Evolutionary conservation across 2,113 vertebrate species (phyloP), one percentile per base, ranked within the genome.

Genomic region (Cyphomyrus plagiostoma): DNA sequence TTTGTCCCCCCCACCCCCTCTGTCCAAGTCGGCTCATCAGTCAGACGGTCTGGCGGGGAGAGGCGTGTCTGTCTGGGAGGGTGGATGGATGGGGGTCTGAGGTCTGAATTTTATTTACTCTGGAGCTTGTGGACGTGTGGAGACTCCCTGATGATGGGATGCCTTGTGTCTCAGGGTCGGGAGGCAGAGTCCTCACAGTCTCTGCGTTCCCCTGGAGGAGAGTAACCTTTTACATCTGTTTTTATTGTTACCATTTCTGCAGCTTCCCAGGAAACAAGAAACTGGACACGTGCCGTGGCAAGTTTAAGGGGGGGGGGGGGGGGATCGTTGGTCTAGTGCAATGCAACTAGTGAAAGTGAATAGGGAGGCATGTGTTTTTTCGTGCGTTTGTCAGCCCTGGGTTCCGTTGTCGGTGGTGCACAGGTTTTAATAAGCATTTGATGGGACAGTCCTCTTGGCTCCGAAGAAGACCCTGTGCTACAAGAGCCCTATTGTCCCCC

Each of bases 91-190:
- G 74, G 74, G 82, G 50, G 87, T 39, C 70, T 85, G 56, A n/a
- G 62, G 87, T 80, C 88, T 83, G 88, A 50, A 77, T 58, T 58
- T 26, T 89, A 84, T 62, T 62, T 89, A 62, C 77, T 46, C 88
- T 4, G 30, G 35, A 23, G 19, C 39, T 45, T 26, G 53, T 84
- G 88, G 80, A 58, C 21, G 21, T 62, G 80, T 46, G 52, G 80
- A 42, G 80, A 48, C 42, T 84, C 88, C 88, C 88, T 11, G 17
- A 50, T 84, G 42, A 30, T n/a, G 53, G 39, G 52, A 21, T 48
- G 42, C 49, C 50, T 58, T 30, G 77, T 58, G 23, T 58, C n/a
- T 5, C 74, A 2, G 30, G 30, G 74, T 19, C 35, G 23, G 42
- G 2, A 85, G 83, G 74, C 88, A 48, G 52, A 56, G 35, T 53